Evolutionary conservation across 2,113 vertebrate genomes (phyloP).

Genomic region (Alaudala cheleensis): DNA sequence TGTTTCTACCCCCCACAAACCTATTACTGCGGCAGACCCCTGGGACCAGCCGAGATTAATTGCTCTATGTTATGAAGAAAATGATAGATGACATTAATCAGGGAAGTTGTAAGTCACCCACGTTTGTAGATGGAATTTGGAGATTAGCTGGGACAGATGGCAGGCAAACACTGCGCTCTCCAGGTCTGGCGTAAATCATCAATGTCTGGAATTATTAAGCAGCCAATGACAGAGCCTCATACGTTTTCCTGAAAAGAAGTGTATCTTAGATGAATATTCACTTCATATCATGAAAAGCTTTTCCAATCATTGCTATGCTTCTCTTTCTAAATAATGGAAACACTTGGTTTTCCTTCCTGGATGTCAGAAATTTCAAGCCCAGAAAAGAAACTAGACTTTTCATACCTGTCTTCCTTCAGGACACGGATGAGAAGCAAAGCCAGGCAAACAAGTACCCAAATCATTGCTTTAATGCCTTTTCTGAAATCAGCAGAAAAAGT

Average conservation of each 20-base stretch:
- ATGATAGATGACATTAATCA: slow-evolving; percentile 55
- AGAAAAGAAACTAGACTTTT: not conserved
- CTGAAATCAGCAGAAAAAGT: not conserved
- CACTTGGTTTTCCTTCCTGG: not conserved
- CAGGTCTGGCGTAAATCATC: slow-evolving; percentile 2
- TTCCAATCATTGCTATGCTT: not conserved
- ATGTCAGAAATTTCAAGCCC: not conserved
- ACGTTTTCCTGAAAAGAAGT: not conserved
- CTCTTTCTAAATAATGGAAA: not conserved
- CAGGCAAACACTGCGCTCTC: not conserved
- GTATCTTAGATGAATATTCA: not conserved
- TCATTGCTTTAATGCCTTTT: not conserved
- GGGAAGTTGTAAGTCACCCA: slow-evolving; percentile 3
- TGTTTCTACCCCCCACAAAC: not conserved
- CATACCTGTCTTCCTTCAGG: not conserved
- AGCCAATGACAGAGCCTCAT: not conserved
- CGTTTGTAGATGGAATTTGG: slow-evolving; percentile 13
- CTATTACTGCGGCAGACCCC: not conserved
- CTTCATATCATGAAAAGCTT: not conserved
- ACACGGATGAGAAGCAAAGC: not conserved
- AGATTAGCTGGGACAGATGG: slow-evolving; percentile 52
- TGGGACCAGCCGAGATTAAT: slow-evolving; percentile 26
- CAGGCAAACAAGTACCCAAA: rapidly evolving
- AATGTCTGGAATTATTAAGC: not conserved
- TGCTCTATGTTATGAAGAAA: slow-evolving; percentile 8